These are phyloP conservation scores for Trissoscelio sp. DNA, from an alignment of 2,888 invertebrate species.

Conservation along the genomic window DNA sequence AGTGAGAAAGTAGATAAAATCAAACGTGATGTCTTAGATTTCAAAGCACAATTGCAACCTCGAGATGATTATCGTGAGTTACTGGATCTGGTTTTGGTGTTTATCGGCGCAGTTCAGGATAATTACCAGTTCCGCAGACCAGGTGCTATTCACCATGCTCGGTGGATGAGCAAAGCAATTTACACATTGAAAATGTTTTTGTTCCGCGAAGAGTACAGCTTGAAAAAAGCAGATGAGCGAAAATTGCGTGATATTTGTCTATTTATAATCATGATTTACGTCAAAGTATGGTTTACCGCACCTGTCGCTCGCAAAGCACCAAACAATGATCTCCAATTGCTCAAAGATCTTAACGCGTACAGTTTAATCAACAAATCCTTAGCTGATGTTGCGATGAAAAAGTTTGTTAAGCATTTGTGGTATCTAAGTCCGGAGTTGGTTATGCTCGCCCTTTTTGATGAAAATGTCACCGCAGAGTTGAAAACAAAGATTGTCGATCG, in stretches of 20 bases:
- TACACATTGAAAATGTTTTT: constrained; percentile 73
- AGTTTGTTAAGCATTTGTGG: constrained; percentile 17
- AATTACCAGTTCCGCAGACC: constrained; percentile 28
- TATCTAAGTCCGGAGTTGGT: constrained; percentile 17
- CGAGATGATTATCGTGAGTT: constrained; percentile 70
- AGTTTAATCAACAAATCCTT: constrained; percentile 16
- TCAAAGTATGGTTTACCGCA: constrained; percentile 61
- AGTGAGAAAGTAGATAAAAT: constrained; percentile 34
- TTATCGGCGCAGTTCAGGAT: constrained; percentile 29
- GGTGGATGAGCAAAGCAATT: constrained; percentile 62
- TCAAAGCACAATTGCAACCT: constrained; percentile 23
- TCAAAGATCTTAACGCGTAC: constrained; percentile 54
- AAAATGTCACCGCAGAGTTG: constrained; percentile 11
- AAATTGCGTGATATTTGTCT: constrained; percentile 59
- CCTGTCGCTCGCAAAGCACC: constrained; percentile 55
- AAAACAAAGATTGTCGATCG: constrained; percentile 12
- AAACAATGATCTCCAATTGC: constrained; percentile 55
- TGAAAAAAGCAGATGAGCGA: constrained; percentile 38
- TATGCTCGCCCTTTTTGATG: constrained; percentile 24
- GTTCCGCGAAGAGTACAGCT: constrained; percentile 52
- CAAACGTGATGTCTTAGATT: constrained; percentile 7
- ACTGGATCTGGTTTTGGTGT: constrained; percentile 63
- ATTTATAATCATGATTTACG: constrained; percentile 63
- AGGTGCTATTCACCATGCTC: constrained; percentile 69
- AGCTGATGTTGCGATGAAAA: constrained; percentile 25